Evolutionary conservation across 2,797 vertebrate genomes (phyloP), one percentile per base, ranked within the genome.

Genomic region (Pseudomugil tenellus): DNA sequence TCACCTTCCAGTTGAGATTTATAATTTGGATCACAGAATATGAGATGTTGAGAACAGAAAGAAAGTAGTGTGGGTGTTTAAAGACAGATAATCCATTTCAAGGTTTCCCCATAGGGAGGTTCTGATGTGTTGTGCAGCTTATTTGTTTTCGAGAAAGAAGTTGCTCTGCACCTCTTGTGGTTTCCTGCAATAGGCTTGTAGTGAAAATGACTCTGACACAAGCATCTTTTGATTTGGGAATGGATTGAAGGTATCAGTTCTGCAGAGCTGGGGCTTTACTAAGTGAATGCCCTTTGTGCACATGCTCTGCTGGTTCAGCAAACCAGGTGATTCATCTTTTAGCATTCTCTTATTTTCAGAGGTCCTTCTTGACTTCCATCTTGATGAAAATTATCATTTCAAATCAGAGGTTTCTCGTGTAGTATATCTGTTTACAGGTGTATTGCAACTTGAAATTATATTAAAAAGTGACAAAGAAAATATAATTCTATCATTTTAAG

Each of bases 41-140:
- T 81, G 83, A 86, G 84, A 84, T 65, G 83, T 81, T 10, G 63
- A 78, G 79, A 67, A 66, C 71, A 79, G 67, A 73, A 77, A 81
- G 78, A 86, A 84, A 85, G 72, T 66, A 67, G 80, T 67, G 85
- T 89, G 86, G 90, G 89, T 87, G 89, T 90, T 92, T 87, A 90
- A 91, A 90, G 89, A 91, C 91, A 87, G 86, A 87, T 90, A 90
- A 91, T 91, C 90, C 85, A 90, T 91, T 89, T 81, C 81, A 77
- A 86, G 82, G 74, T 72, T 77, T 77, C 70, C 86, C 89, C 78
- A 77, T 71, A 28, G 87, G 88, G 86, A 84, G 79, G 75, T 65
- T 82, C 56, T 82, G 83, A 82, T 83, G 75, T 89, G 85, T 77
- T 85, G 82, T 58, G 81, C 77, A 63, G 80, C 87, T 88, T 89